These are phyloP conservation scores for Ectobius pallidus DNA, from an alignment of 2,888 invertebrate genomes.

Conservation along the genomic window DNA sequence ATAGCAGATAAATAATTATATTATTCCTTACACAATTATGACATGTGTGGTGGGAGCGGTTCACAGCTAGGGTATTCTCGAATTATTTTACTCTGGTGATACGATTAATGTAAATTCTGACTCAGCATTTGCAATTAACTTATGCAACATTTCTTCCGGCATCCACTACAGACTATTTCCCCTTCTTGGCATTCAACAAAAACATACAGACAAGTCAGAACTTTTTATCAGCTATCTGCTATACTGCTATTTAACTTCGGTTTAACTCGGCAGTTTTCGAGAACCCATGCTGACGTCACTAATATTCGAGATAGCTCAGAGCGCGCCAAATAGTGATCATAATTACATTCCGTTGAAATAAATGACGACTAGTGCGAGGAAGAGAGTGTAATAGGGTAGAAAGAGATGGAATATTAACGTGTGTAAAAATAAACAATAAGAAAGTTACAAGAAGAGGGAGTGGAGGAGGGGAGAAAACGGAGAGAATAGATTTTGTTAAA, in stretches of 20 bases:
- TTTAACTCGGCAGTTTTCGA: background rate
- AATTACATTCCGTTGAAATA: background rate
- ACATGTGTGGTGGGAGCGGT: no score
- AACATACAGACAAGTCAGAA: no score
- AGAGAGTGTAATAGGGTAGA: background rate
- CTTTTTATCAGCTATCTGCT: no score
- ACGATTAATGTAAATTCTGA: no score
- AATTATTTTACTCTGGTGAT: no score
- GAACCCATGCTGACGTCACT: background rate
- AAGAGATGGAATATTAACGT: background rate
- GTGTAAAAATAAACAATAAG: constrained; percentile 11
- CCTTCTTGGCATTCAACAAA: no score
- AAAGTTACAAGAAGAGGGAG: constrained; percentile 9
- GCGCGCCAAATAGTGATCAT: background rate
- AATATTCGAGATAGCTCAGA: background rate
- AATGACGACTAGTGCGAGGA: background rate
- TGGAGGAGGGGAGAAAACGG: background rate
- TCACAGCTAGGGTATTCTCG: no score
- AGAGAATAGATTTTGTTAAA: constrained; percentile 6
- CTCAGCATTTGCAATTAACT: no score
- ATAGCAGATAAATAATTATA: no score
- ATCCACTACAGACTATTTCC: no score
- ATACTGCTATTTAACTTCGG: background rate
- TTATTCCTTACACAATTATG: no score
- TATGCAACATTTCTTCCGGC: no score